Evolutionary conservation across 2,113 vertebrate genomes (phyloP).

Genomic region (Lutjanus erythropterus): DNA sequence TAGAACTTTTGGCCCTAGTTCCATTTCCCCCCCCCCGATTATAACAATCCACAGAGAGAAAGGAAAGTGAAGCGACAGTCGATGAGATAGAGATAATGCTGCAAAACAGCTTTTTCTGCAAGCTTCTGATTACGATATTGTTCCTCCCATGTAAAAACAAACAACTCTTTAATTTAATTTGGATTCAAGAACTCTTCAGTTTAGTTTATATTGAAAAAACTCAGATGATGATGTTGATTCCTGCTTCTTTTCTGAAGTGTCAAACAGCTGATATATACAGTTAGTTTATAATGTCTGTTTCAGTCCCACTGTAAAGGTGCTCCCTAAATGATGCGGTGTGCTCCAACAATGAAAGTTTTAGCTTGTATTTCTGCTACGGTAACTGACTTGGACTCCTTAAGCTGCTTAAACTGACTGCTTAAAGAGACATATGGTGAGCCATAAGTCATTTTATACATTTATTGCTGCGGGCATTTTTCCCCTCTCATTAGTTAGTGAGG

Average conservation of each 20-base stretch:
- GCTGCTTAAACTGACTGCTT: slow-evolving; percentile 33
- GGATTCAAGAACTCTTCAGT: too few relatives aligned
- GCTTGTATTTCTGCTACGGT: slow-evolving; percentile 11
- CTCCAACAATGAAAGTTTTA: slow-evolving; percentile 24
- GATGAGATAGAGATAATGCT: too few relatives aligned
- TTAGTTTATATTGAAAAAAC: too few relatives aligned
- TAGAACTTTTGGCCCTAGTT: too few relatives aligned
- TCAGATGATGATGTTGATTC: too few relatives aligned
- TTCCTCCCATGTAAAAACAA: too few relatives aligned
- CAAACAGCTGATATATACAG: not conserved
- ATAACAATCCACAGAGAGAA: too few relatives aligned
- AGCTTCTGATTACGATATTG: too few relatives aligned
- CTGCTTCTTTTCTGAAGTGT: not conserved
- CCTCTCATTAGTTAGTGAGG: slow-evolving; percentile 42
- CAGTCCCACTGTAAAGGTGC: not conserved
- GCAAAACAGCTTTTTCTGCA: too few relatives aligned
- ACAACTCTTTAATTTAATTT: too few relatives aligned
- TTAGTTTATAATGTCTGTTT: not conserved
- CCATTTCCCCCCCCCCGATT: too few relatives aligned
- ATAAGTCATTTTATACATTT: slow-evolving; percentile 27
- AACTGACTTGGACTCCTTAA: slow-evolving; percentile 36
- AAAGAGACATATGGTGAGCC: slow-evolving; percentile 45
- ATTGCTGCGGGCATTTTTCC: slow-evolving; percentile 21
- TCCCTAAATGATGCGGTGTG: slow-evolving; percentile 23
- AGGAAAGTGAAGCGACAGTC: too few relatives aligned